Conservation (phyloP, 2,888 invertebrate species). For the Stegophylla sp. region DNA sequence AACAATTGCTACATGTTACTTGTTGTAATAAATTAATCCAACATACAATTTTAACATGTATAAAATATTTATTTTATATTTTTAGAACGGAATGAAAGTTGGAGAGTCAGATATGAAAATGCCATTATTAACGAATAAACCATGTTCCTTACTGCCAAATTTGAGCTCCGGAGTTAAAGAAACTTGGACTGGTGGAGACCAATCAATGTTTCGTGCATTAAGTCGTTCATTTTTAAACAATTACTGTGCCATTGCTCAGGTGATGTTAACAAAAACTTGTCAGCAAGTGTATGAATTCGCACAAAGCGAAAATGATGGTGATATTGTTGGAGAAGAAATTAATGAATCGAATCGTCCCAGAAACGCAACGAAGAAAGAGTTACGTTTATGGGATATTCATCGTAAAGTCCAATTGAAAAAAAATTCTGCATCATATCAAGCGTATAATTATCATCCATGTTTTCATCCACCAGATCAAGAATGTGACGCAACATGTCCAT, state of each 20-base stretch:
- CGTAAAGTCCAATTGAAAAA: slow-evolving; percentile 92
- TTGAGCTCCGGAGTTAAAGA: slow-evolving; percentile 64
- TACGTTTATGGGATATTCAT: slow-evolving; percentile 93
- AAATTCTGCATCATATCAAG: slow-evolving; percentile 79
- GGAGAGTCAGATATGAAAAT: slow-evolving; percentile 62
- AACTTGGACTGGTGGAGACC: slow-evolving; percentile 94
- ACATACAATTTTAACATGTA: no score
- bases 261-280: slow-evolving; percentile 92
- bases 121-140: slow-evolving; percentile 67
- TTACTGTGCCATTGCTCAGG: slow-evolving; percentile 92
- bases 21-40: slow-evolving; percentile 68
- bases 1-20: slow-evolving; percentile 85
- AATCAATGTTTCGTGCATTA: slow-evolving; percentile 87
- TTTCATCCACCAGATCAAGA: slow-evolving; percentile 89
- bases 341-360: slow-evolving; percentile 83
- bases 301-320: slow-evolving; percentile 80
- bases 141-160: slow-evolving; percentile 68
- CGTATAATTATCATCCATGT: slow-evolving; percentile 93
- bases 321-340: slow-evolving; percentile 75
- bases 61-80: slow-evolving; percentile 34
- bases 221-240: slow-evolving; percentile 91
- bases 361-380: slow-evolving; percentile 96
- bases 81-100: slow-evolving; percentile 79
- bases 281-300: slow-evolving; percentile 88
- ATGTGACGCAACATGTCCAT: slow-evolving; percentile 89